Conservation (phyloP, 1,140 invertebrate genomes). For the Drosophila simulans region DNA sequence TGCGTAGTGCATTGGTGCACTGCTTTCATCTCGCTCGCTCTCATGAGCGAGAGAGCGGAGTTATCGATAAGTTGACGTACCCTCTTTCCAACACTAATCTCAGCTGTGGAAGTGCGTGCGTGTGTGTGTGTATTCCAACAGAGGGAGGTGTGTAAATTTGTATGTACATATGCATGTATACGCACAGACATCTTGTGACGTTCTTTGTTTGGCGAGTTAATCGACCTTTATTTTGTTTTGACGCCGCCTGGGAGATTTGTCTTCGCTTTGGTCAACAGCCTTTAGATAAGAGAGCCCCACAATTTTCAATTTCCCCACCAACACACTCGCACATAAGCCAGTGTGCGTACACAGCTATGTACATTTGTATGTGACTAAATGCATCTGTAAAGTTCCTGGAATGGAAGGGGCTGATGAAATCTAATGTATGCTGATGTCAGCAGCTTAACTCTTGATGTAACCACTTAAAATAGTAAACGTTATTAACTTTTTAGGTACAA, state of each 20-base stretch:
- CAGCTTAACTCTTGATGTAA: constrained; percentile 4
- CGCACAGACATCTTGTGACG: constrained; percentile 19
- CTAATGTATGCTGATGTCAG: constrained; percentile 9
- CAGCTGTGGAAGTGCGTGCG: background rate
- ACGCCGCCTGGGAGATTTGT: constrained; percentile 40
- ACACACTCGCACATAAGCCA: too few species aligned
- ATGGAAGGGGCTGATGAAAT: constrained; percentile 25
- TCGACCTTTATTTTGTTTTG: constrained; percentile 52
- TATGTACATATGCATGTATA: constrained; percentile 5
- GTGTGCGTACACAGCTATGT: background rate
- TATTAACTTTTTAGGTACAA: too few species aligned
- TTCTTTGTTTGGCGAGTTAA: constrained; percentile 51
- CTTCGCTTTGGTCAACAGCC: constrained; percentile 53
- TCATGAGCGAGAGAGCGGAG: background rate
- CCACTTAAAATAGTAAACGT: too few species aligned
- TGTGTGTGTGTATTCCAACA: constrained; percentile 1
- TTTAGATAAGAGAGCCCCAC: constrained; percentile 13
- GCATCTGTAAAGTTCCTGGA: constrained; percentile 36
- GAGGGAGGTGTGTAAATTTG: constrained; percentile 6
- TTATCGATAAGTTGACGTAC: constrained; percentile 13
- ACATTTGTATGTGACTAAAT: constrained; percentile 17
- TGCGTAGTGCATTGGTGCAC: constrained; percentile 28
- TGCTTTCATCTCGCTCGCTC: constrained; percentile 14
- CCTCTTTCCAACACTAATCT: constrained; percentile 10
- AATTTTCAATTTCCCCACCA: constrained; percentile 6